Conservation (phyloP, 2,888 invertebrate genomes). For the Malachius bipustulatus region DNA sequence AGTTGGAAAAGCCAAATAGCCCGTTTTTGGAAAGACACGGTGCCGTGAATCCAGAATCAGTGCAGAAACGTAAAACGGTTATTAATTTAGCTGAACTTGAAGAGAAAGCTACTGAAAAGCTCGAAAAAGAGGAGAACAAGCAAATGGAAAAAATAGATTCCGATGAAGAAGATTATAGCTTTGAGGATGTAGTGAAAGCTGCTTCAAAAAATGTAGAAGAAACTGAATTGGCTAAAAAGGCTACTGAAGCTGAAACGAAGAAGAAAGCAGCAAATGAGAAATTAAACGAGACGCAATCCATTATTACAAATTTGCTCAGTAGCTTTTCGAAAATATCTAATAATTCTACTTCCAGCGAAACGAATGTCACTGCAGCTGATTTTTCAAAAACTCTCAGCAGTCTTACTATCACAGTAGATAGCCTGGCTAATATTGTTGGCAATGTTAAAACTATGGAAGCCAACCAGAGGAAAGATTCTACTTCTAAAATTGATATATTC, state of each 20-base stretch:
- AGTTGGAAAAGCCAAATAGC: conserved; percentile 26
- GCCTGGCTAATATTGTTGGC: conserved; percentile 27
- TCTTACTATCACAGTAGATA: conserved; percentile 25
- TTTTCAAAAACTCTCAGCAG: conserved; percentile 22
- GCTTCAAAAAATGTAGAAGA: conserved; percentile 62
- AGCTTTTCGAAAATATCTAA: conserved; percentile 18
- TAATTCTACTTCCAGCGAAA: conserved; percentile 7
- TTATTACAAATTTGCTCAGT: conserved; percentile 53
- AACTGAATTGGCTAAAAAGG: conserved; percentile 41
- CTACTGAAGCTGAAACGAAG: conserved; percentile 26
- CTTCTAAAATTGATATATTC: background rate
- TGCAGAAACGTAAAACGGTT: conserved; percentile 22
- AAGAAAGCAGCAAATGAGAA: conserved; percentile 35
- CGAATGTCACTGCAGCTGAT: conserved; percentile 20
- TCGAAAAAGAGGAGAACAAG: conserved; percentile 16
- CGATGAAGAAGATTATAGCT: conserved; percentile 74
- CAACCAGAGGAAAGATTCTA: background rate
- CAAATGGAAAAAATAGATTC: conserved; percentile 37
- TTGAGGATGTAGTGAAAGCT: conserved; percentile 69
- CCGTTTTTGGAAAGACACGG: conserved; percentile 41
- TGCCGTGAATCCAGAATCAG: conserved; percentile 35
- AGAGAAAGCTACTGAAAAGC: conserved; percentile 17
- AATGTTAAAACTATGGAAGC: conserved; percentile 20
- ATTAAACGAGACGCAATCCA: conserved; percentile 45
- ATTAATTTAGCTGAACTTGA: conserved; percentile 17